phyloP scores from a whole-genome alignment of 1,140 invertebrate species.

The Meloidogyne floridensis region DNA sequence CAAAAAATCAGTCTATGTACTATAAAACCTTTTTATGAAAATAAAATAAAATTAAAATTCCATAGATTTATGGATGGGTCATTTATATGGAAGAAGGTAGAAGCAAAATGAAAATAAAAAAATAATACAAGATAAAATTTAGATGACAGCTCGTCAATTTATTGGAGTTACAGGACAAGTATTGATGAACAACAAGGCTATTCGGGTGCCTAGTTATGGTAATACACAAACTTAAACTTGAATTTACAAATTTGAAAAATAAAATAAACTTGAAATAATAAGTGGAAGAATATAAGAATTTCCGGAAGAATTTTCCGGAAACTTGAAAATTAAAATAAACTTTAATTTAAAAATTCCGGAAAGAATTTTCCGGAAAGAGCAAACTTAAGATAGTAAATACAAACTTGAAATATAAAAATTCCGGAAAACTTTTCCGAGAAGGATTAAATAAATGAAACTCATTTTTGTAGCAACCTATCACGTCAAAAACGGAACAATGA shows the following conservation, averaged over 20 bases:
- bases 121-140: not conserved
- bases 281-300: too few relatives aligned
- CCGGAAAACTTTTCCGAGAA: too few relatives aligned
- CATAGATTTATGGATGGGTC: conserved; percentile 56
- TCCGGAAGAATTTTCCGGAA: too few relatives aligned
- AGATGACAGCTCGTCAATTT: conserved; percentile 64
- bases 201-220: conserved; percentile 64
- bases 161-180: conserved; percentile 63
- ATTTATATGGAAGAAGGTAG: conserved; percentile 56
- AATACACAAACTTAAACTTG: conserved; percentile 38
- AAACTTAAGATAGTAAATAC: not conserved
- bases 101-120: not conserved
- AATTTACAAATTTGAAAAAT: not conserved
- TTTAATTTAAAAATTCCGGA: too few relatives aligned
- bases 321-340: too few relatives aligned
- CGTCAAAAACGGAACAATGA: conserved; percentile 58
- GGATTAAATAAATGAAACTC: too few relatives aligned
- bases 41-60: too few relatives aligned
- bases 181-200: conserved; percentile 63
- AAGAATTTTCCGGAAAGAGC: not conserved
- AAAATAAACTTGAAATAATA: too few relatives aligned
- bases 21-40: not conserved
- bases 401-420: not conserved
- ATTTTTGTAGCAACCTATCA: conserved; percentile 44
- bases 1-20: conserved; percentile 36